Percentiles rank a stretch among this genome's conserved stretches.
These are phyloP conservation scores for Aphelinus certus DNA, from an alignment of 1,140 invertebrate species.

Conservation along the genomic window DNA sequence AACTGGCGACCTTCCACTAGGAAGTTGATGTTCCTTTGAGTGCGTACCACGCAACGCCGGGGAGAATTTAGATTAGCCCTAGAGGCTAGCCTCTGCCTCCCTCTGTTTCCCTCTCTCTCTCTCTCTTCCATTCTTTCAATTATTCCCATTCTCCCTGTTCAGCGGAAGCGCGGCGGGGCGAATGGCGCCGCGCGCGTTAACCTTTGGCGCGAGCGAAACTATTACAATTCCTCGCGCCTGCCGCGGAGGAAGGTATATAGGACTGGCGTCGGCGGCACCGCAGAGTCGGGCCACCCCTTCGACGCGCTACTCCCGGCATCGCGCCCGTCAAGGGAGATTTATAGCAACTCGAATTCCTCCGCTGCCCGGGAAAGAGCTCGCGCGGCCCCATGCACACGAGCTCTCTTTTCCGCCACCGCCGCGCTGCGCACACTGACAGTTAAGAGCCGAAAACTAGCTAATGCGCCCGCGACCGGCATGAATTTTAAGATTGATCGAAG, in stretches of 20 bases:
- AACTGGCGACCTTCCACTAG: no score
- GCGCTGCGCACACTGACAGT: constrained; percentile 43
- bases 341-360: constrained; percentile 66
- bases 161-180: no score
- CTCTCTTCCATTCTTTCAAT: constrained; percentile 41
- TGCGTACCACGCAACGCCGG: no score
- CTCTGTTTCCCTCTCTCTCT: not conserved
- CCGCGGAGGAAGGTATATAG: not conserved
- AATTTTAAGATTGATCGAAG: no score
- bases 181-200: constrained; percentile 7
- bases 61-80: no score
- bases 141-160: constrained; percentile 34
- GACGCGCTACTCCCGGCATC: constrained; percentile 49
- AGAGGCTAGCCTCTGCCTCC: no score
- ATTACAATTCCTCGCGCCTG: constrained; percentile 52
- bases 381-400: constrained; percentile 33
- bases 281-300: constrained; percentile 16
- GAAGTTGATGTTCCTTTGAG: no score
- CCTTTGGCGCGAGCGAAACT: constrained; percentile 44
- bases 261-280: constrained; percentile 22
- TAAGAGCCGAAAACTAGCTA: constrained; percentile 37
- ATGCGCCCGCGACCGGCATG: not conserved
- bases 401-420: constrained; percentile 31
- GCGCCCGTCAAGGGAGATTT: constrained; percentile 65
- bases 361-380: constrained; percentile 56